phyloP scores from a whole-genome alignment of 2,797 vertebrate species.

The Aphelocoma californica region DNA sequence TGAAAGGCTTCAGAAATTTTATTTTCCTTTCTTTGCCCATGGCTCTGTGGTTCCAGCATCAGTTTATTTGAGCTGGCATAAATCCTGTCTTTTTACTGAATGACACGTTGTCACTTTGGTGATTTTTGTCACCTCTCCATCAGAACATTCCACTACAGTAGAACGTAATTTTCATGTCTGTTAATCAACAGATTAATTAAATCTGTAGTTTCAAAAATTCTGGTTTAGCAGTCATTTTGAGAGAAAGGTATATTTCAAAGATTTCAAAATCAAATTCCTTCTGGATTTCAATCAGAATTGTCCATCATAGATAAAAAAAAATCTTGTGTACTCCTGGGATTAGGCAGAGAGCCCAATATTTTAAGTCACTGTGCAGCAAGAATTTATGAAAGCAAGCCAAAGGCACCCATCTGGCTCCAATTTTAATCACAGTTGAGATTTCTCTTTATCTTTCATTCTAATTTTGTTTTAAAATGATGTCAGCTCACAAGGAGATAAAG shows the following conservation, averaged over 20 bases:
- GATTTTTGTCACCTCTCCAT: background rate
- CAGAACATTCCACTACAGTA: background rate
- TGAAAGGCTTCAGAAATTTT: background rate
- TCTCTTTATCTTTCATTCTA: constrained; percentile 11
- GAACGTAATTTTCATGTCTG: background rate
- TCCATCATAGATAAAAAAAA: background rate
- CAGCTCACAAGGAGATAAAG: background rate
- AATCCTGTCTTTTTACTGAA: background rate
- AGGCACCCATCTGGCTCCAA: constrained; percentile 23
- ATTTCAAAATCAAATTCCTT: background rate
- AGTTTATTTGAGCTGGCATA: background rate
- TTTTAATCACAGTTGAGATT: constrained; percentile 23
- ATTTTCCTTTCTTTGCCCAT: background rate
- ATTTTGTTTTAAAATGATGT: constrained; percentile 22
- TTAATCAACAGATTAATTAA: background rate
- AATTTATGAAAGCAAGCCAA: constrained; percentile 23
- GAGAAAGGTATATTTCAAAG: background rate
- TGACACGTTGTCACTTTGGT: background rate
- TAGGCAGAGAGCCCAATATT: background rate
- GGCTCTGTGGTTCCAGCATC: background rate
- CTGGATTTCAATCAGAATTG: background rate
- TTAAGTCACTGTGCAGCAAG: background rate
- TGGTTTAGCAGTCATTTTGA: background rate
- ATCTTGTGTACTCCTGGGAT: background rate
- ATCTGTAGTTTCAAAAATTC: background rate